These are phyloP conservation scores for Lucilia sericata DNA, from an alignment of 1,140 invertebrate genomes.

Conservation along the genomic window DNA sequence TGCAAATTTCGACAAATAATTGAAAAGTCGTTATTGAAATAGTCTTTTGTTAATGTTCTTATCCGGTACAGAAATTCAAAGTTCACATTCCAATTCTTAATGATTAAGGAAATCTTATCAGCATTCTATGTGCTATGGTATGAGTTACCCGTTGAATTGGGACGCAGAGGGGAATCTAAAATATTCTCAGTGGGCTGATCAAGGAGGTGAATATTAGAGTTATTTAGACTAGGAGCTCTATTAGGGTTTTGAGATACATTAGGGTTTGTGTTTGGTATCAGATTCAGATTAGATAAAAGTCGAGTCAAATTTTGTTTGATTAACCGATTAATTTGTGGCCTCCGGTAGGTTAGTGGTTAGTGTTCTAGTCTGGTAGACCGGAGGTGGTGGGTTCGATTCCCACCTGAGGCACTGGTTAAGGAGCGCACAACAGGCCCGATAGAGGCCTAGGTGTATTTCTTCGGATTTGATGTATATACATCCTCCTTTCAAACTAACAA, in stretches of 20 bases:
- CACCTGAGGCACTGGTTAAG: no score
- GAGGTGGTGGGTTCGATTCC: no score
- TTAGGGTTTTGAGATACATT: neutral
- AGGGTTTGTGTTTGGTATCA: neutral
- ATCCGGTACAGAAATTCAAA: constrained; percentile 33
- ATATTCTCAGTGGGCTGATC: neutral
- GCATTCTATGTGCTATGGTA: no score
- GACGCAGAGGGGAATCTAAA: neutral
- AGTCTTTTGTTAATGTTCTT: neutral
- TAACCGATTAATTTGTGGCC: neutral
- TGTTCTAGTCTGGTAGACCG: no score
- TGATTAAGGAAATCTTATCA: neutral
- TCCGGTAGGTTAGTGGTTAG: no score
- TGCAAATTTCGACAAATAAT: constrained; percentile 23
- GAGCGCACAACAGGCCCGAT: no score
- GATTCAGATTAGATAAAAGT: neutral
- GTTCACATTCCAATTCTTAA: neutral
- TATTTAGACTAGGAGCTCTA: neutral
- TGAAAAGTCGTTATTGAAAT: constrained; percentile 13
- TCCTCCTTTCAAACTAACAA: no score
- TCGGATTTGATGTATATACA: no score
- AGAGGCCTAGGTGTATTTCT: no score
- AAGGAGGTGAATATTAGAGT: neutral
- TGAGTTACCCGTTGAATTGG: neutral
- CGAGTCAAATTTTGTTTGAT: neutral